Conservation (phyloP, 2,113 vertebrate genomes). For the Tringa solitaria region DNA sequence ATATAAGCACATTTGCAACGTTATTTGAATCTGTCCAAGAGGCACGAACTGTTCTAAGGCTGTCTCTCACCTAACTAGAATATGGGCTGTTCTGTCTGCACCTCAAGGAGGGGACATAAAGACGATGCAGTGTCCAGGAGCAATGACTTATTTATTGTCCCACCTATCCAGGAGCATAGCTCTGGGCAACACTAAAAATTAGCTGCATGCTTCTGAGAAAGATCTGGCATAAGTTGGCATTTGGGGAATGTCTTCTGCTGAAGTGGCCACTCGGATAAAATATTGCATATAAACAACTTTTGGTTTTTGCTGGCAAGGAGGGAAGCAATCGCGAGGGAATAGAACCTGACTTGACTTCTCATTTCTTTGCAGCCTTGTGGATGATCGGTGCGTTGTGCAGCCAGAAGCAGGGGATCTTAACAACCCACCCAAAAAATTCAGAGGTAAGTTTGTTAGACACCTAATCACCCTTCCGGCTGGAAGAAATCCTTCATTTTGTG, state of each 20-base stretch:
- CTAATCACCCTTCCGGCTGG: not conserved
- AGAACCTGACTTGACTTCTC: not conserved
- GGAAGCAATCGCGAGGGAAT: not conserved
- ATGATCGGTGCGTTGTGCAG: conserved; percentile 97
- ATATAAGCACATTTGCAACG: not conserved
- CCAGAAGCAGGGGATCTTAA: conserved; percentile 96
- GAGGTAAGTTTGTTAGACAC: conserved; percentile 80
- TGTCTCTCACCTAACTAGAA: conserved; percentile 55
- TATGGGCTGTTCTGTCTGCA: conserved; percentile 66
- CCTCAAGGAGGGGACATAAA: conserved; percentile 35
- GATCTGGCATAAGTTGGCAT: conserved; percentile 47
- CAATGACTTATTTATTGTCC: conserved; percentile 50
- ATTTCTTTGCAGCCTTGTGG: conserved; percentile 86
- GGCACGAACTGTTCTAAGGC: conserved; percentile 33
- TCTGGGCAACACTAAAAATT: conserved; percentile 38
- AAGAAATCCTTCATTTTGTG: accelerated
- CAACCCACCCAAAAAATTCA: conserved; percentile 98
- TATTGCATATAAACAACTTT: not conserved
- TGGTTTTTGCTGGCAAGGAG: not conserved
- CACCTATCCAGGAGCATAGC: conserved; percentile 38
- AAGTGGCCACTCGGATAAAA: conserved; percentile 6
- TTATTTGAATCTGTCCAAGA: conserved; percentile 65
- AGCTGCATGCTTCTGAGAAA: conserved; percentile 50
- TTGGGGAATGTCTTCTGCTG: conserved; percentile 63
- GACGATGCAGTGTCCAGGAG: conserved; percentile 45